These are phyloP conservation scores for Conger conger DNA, from an alignment of 2,113 vertebrate species.

Conservation along the genomic window DNA sequence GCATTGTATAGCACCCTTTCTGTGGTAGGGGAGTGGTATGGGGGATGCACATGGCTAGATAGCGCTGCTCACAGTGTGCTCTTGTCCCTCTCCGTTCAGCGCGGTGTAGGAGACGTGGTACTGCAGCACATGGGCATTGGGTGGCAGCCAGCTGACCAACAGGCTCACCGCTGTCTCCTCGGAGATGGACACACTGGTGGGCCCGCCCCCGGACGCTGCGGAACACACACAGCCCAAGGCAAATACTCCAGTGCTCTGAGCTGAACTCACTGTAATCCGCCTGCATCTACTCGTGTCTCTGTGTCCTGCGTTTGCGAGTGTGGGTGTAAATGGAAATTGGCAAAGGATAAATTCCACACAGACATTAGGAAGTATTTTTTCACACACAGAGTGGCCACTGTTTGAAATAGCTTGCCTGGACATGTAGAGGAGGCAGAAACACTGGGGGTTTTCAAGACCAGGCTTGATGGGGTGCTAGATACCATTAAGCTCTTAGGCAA, in stretches of 20 bases:
- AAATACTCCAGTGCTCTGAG: neutral
- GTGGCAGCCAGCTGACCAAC: conserved; percentile 78
- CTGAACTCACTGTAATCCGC: neutral
- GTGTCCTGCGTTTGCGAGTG: too few relatives aligned
- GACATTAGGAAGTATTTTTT: too few relatives aligned
- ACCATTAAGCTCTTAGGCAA: too few relatives aligned
- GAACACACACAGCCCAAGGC: neutral
- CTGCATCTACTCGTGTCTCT: neutral
- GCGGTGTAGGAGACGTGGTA: conserved; percentile 76
- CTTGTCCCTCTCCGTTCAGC: conserved; percentile 59
- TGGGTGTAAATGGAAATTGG: too few relatives aligned
- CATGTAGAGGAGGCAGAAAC: too few relatives aligned
- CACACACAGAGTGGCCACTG: too few relatives aligned
- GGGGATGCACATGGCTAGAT: too few relatives aligned
- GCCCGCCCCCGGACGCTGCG: conserved; percentile 76
- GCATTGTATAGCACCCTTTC: neutral
- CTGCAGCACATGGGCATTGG: conserved; percentile 74
- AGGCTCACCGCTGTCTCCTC: conserved; percentile 79
- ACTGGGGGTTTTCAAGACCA: too few relatives aligned
- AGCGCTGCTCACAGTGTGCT: conserved; percentile 56
- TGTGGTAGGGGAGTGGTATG: neutral
- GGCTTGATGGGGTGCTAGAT: too few relatives aligned
- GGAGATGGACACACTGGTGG: conserved; percentile 71
- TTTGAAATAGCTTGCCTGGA: too few relatives aligned
- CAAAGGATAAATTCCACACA: too few relatives aligned